These are phyloP conservation scores for Adoxophyes honmai DNA, from an alignment of 1,140 invertebrate genomes.

Conservation along the genomic window DNA sequence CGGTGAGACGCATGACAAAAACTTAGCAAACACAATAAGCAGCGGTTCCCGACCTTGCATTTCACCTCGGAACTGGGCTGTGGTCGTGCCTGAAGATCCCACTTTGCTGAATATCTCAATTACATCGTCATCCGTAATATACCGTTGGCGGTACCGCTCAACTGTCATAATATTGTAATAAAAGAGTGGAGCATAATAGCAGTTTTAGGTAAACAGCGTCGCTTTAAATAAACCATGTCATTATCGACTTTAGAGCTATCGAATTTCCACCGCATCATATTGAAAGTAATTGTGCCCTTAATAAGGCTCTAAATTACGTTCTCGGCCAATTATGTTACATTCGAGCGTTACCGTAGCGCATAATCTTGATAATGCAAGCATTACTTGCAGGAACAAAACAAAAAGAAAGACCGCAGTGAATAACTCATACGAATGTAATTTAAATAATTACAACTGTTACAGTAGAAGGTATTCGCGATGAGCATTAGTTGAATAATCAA, in stretches of 20 bases:
- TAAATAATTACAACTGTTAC: conserved; percentile 46
- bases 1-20: conserved; percentile 55
- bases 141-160: conserved; percentile 60
- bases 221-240: not conserved
- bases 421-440: conserved; percentile 36
- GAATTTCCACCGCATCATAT: not conserved
- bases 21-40: conserved; percentile 49
- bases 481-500: conserved; percentile 43
- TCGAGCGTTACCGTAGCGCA: conserved; percentile 16
- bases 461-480: conserved; percentile 24
- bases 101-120: conserved; percentile 45
- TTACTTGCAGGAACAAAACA: conserved; percentile 19
- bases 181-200: conserved; percentile 19
- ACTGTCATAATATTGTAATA: conserved; percentile 28
- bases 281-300: not conserved
- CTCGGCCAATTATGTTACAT: not conserved
- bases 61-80: conserved; percentile 50
- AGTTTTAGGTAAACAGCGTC: conserved; percentile 23
- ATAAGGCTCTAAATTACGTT: not conserved
- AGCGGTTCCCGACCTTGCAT: conserved; percentile 50
- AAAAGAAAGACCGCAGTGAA: conserved; percentile 29
- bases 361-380: conserved; percentile 28
- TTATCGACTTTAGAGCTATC: not conserved
- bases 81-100: conserved; percentile 47
- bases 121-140: conserved; percentile 54